These are phyloP conservation scores for Scortum barcoo DNA, from an alignment of 2,113 vertebrate genomes.

Conservation along the genomic window DNA sequence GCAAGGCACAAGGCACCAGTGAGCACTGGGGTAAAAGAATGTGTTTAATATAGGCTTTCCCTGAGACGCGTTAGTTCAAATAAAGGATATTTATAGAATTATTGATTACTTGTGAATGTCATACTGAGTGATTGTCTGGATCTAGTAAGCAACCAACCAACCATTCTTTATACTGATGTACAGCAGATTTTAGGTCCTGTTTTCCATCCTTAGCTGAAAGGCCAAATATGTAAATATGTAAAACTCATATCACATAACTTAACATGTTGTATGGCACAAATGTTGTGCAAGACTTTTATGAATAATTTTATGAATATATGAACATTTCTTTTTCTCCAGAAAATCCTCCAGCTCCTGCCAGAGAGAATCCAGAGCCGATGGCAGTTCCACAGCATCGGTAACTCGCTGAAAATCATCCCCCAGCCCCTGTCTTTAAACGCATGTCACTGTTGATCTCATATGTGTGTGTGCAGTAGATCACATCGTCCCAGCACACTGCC, in stretches of 20 bases:
- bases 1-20: not conserved
- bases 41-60: slow-evolving; percentile 3
- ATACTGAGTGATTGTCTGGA: not conserved
- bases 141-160: not conserved
- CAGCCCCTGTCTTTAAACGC: slow-evolving; percentile 63
- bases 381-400: slow-evolving; percentile 99
- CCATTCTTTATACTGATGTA: not conserved
- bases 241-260: not conserved
- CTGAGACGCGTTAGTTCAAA: not conserved
- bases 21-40: not conserved
- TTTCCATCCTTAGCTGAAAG: not conserved
- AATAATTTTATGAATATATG: not conserved
- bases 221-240: not conserved
- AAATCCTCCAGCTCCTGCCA: slow-evolving; percentile 98
- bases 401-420: slow-evolving; percentile 32
- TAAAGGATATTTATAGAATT: not conserved
- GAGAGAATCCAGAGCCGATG: slow-evolving; percentile 97
- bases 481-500: not conserved
- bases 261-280: not conserved
- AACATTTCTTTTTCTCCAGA: slow-evolving; percentile 81
- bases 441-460: not conserved
- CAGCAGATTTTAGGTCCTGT: not conserved
- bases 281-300: not conserved
- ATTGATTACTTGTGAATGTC: not conserved
- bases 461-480: not conserved